Percentiles rank a stretch among this genome's conserved stretches.
These are phyloP conservation scores for Pseudococcus longispinus DNA, from an alignment of 2,888 invertebrate species.

Conservation along the genomic window DNA sequence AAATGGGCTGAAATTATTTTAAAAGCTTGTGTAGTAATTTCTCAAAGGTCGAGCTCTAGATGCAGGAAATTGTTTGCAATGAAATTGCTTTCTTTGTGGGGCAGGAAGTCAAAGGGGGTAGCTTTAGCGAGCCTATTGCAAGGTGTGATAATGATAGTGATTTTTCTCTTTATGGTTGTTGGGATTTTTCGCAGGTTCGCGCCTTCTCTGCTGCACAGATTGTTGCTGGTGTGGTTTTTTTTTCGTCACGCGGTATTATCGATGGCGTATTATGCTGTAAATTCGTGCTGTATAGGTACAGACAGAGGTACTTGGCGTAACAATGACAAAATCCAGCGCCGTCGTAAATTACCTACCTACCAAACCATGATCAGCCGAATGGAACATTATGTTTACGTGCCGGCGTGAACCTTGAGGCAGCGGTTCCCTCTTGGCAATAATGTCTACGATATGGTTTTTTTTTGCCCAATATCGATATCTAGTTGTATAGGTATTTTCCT, in stretches of 20 bases:
- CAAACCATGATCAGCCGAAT: constrained; percentile 32
- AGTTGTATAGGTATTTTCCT: neutral
- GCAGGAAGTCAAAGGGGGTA: too few species aligned
- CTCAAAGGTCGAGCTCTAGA: neutral
- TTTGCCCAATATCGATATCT: neutral
- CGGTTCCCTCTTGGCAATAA: constrained; percentile 19
- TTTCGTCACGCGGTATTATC: constrained; percentile 19
- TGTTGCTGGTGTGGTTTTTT: neutral
- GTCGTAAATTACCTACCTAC: constrained; percentile 27
- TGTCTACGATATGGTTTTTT: neutral
- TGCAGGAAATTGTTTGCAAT: neutral
- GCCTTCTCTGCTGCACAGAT: neutral
- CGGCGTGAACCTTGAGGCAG: constrained; percentile 33
- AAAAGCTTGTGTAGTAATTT: neutral
- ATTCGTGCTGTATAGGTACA: neutral
- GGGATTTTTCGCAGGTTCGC: neutral
- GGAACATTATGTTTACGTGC: constrained; percentile 36
- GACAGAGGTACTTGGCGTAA: neutral
- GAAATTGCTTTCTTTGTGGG: too few species aligned
- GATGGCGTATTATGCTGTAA: neutral
- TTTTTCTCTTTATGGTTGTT: neutral
- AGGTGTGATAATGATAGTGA: neutral
- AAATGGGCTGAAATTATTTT: neutral
- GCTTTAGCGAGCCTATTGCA: neutral
- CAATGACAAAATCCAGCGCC: constrained; percentile 32